Evolutionary conservation across 2,113 vertebrate species (phyloP).

Genomic region (Labeo catla): DNA sequence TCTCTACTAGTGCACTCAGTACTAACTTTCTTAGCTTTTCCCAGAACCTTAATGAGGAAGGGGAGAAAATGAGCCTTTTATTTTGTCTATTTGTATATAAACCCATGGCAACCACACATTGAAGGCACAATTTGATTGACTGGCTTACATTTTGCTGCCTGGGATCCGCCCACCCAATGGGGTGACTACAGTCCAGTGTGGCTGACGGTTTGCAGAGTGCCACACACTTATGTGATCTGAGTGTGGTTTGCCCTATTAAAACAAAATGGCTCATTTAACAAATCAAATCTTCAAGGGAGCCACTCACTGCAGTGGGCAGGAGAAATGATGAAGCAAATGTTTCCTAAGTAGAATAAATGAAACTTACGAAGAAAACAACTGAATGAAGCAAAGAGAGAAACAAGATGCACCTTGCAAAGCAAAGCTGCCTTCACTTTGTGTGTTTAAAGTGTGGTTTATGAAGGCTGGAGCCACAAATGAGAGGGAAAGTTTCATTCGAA

Average conservation of each 20-base stretch:
- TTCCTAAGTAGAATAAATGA: not conserved
- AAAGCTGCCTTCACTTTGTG: conserved; percentile 21
- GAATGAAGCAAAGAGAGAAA: conserved; percentile 10
- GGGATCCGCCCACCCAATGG: conserved; percentile 31
- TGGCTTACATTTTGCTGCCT: conserved; percentile 34
- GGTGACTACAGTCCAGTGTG: not conserved
- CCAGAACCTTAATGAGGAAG: conserved; percentile 8
- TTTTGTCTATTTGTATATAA: conserved; percentile 45
- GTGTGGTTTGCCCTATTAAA: conserved; percentile 16
- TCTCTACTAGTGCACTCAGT: not conserved
- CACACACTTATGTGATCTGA: conserved; percentile 14
- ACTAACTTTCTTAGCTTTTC: conserved; percentile 3
- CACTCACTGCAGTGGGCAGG: not conserved
- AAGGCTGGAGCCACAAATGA: conserved; percentile 64
- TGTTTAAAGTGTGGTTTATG: conserved; percentile 65
- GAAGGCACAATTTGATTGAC: conserved; percentile 48
- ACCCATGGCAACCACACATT: conserved; percentile 49
- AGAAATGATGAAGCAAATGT: conserved; percentile 16
- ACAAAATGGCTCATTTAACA: conserved; percentile 45
- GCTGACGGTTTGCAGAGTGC: not conserved
- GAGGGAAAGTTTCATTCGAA: conserved; percentile 21
- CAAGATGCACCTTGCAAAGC: conserved; percentile 43
- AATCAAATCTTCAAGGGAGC: conserved; percentile 33
- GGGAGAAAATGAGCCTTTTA: conserved; percentile 20
- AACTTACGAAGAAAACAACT: not conserved